Percentiles rank a stretch among this genome's conserved stretches.
phyloP scores from a whole-genome alignment of 2,113 vertebrate species.

The Syrmaticus mikado region DNA sequence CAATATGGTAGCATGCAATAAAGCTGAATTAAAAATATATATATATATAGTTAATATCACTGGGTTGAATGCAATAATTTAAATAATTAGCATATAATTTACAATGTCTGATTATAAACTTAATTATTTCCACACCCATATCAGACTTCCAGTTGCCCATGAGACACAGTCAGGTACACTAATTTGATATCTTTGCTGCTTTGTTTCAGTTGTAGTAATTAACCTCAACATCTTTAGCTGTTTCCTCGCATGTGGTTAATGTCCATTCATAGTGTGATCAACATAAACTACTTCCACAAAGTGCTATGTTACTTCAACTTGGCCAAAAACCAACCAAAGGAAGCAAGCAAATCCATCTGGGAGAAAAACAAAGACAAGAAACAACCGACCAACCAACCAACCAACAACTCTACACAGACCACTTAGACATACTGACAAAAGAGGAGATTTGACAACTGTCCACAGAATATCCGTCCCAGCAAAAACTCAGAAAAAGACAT shows the following conservation, averaged over 20 bases:
- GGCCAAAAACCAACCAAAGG: neutral
- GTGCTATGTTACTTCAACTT: neutral
- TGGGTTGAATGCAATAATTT: neutral
- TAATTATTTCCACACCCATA: neutral
- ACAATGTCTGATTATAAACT: neutral
- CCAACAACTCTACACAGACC: fast-evolving
- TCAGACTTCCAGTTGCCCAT: neutral
- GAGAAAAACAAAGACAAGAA: neutral
- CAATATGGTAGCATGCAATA: neutral
- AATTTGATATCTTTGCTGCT: slow-evolving; percentile 5
- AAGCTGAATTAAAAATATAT: neutral
- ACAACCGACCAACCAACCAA: too few relatives aligned
- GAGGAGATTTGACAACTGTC: neutral
- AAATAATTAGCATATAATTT: slow-evolving; percentile 1
- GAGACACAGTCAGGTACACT: neutral
- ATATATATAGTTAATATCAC: neutral
- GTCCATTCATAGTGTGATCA: neutral
- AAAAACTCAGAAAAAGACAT: neutral
- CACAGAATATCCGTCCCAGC: neutral
- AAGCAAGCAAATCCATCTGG: neutral
- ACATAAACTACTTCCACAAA: neutral
- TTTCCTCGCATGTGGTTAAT: slow-evolving; percentile 1
- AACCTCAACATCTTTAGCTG: slow-evolving; percentile 33
- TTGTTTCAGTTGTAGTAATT: slow-evolving; percentile 20
- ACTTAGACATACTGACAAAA: neutral